phyloP scores from a whole-genome alignment of 1,140 invertebrate species.

The Branchinecta lindahli region DNA sequence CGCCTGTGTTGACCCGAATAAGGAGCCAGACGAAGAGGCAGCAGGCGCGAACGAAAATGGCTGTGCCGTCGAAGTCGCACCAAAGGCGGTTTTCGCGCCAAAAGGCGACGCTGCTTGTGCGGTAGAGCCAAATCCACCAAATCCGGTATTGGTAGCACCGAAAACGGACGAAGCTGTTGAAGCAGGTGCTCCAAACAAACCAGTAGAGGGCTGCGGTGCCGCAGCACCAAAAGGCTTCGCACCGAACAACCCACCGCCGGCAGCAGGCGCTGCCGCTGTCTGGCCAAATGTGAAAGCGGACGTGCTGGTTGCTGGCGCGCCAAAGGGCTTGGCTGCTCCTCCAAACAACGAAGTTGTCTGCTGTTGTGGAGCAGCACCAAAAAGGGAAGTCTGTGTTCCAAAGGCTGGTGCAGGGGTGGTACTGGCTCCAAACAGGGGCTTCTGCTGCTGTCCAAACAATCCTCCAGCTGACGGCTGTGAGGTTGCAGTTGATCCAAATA shows the following conservation, averaged over 20 bases:
- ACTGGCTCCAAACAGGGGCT: constrained; percentile 29
- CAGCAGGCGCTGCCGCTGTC: constrained; percentile 25
- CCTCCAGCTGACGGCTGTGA: constrained; percentile 22
- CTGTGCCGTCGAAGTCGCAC: constrained; percentile 18
- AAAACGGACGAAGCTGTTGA: constrained; percentile 19
- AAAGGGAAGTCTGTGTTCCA: constrained; percentile 26
- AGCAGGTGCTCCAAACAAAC: constrained; percentile 19
- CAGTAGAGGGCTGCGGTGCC: constrained; percentile 11
- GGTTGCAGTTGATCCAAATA: constrained; percentile 21
- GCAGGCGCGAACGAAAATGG: constrained; percentile 18
- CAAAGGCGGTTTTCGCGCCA: constrained; percentile 27
- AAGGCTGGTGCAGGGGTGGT: constrained; percentile 27
- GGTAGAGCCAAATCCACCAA: constrained; percentile 37
- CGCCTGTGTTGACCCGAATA: background rate
- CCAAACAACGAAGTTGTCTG: constrained; percentile 25
- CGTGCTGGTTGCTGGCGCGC: constrained; percentile 38
- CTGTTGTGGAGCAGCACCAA: background rate
- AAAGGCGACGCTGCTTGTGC: constrained; percentile 32
- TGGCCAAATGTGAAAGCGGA: constrained; percentile 32
- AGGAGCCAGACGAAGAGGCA: constrained; percentile 12
- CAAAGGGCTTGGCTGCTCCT: constrained; percentile 32
- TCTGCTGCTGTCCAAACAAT: constrained; percentile 28
- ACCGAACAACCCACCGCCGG: constrained; percentile 29
- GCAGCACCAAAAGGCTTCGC: constrained; percentile 30
- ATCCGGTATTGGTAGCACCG: constrained; percentile 20